Percentiles rank a stretch among this genome's conserved stretches.
Conservation (phyloP, 2,797 vertebrate species). For the Bradypus variegatus region DNA sequence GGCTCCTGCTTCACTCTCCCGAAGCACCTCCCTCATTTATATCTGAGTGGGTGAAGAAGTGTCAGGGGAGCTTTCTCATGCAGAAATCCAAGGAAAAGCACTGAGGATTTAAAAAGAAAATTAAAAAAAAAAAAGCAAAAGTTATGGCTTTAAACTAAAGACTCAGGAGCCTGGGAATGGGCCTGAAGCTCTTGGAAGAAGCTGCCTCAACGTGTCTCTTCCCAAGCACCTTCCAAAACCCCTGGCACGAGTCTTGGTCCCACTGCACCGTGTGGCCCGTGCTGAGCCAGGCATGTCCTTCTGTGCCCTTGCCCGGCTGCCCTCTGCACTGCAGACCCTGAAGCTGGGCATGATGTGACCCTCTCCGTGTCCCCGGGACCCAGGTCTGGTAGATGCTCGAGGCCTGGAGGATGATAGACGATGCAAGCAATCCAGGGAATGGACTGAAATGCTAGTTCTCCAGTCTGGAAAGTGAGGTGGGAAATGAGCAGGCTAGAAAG, state of each 20-base stretch:
- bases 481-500: background rate
- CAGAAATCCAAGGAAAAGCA: background rate
- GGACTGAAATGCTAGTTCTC: background rate
- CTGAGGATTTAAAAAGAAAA: background rate
- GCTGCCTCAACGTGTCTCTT: background rate
- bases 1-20: no score
- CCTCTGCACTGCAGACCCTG: no score
- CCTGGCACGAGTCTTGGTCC: no score
- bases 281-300: rapidly evolving
- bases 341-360: background rate
- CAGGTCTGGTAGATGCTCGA: background rate
- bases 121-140: background rate
- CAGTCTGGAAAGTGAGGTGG: background rate
- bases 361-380: background rate
- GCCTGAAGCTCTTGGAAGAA: background rate
- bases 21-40: rapidly evolving
- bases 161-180: background rate
- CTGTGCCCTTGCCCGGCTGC: no score
- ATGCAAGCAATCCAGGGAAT: background rate
- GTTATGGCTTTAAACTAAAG: background rate
- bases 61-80: no score
- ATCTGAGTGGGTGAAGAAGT: background rate
- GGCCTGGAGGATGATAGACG: background rate
- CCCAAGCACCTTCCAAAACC: background rate
- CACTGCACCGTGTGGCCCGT: no score